A percentile compares a stretch with the other conserved stretches of the same genome.
phyloP scores from a whole-genome alignment of 2,888 invertebrate species.

The Rotaria magnacalcarata region DNA sequence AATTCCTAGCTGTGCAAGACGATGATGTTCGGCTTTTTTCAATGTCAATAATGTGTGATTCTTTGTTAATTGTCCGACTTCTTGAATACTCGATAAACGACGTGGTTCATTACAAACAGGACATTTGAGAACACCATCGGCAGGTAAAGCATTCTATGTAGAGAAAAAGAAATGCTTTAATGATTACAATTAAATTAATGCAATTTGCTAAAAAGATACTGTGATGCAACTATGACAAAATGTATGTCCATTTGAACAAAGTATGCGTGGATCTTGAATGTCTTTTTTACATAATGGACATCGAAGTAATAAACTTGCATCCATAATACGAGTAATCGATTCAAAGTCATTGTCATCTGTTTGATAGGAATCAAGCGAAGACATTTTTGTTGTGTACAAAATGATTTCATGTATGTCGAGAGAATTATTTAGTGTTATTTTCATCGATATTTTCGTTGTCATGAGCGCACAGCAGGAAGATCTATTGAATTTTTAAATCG shows the following conservation, averaged over 20 bases:
- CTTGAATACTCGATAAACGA: not conserved
- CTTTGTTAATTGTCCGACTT: not conserved
- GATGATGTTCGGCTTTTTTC: constrained; percentile 12
- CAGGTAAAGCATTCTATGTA: not conserved
- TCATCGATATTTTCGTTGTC: too few species aligned
- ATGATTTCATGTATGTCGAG: too few species aligned
- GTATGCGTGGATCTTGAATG: not conserved
- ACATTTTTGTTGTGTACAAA: too few species aligned
- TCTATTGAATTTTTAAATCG: too few species aligned
- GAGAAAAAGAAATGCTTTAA: not conserved
- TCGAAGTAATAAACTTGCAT: not conserved
- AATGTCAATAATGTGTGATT: not conserved
- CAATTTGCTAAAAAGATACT: not conserved
- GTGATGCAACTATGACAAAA: not conserved
- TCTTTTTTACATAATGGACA: not conserved
- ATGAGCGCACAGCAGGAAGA: too few species aligned
- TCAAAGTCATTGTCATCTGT: not conserved
- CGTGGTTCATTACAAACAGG: not conserved
- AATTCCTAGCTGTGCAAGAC: not conserved
- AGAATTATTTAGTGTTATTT: too few species aligned
- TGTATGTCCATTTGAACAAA: not conserved
- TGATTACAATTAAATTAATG: not conserved
- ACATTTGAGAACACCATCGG: not conserved
- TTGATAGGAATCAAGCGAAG: too few species aligned
- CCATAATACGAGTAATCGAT: not conserved